Conservation (phyloP, 92 coral and sea anemone species). For the Nematostella vectensis region DNA sequence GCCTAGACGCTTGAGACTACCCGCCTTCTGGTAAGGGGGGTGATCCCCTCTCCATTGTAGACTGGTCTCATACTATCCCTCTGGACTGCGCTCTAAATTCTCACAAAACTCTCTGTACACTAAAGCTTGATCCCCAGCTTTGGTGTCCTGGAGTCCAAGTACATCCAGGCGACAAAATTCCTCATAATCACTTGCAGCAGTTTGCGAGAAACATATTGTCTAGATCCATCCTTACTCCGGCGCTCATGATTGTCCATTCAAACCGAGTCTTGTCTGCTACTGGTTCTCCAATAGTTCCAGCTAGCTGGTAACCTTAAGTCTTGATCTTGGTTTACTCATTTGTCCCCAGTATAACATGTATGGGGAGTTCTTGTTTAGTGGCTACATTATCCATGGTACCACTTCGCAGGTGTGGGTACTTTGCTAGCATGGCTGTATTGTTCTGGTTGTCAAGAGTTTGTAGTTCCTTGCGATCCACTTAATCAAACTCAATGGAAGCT, state of each 20-base stretch:
- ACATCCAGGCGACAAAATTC: constrained; percentile 1
- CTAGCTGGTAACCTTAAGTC: neutral
- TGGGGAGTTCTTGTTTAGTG: constrained; percentile 1
- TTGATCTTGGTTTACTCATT: constrained; percentile 15
- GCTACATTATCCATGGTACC: constrained; percentile 12
- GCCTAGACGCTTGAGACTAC: neutral
- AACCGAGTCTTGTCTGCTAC: neutral
- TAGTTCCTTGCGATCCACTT: constrained; percentile 22
- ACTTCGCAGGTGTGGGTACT: constrained; percentile 9
- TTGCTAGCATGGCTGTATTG: constrained; percentile 1
- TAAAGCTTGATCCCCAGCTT: neutral
- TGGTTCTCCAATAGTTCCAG: neutral
- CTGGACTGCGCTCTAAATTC: constrained; percentile 2
- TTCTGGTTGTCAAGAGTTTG: constrained; percentile 10
- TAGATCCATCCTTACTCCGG: neutral
- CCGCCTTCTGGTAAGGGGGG: neutral
- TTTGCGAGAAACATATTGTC: neutral
- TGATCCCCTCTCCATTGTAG: constrained; percentile 1
- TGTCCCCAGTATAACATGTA: constrained; percentile 5
- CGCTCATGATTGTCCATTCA: constrained; percentile 2
- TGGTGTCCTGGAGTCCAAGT: constrained; percentile 3
- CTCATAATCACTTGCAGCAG: constrained; percentile 1
- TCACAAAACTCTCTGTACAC: neutral
- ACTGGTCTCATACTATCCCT: constrained; percentile 5
- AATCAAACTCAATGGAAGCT: constrained; percentile 9